Evolutionary conservation across 2,113 vertebrate genomes (phyloP), one percentile per base, ranked within the genome.

Genomic region (Apteryx mantelli): DNA sequence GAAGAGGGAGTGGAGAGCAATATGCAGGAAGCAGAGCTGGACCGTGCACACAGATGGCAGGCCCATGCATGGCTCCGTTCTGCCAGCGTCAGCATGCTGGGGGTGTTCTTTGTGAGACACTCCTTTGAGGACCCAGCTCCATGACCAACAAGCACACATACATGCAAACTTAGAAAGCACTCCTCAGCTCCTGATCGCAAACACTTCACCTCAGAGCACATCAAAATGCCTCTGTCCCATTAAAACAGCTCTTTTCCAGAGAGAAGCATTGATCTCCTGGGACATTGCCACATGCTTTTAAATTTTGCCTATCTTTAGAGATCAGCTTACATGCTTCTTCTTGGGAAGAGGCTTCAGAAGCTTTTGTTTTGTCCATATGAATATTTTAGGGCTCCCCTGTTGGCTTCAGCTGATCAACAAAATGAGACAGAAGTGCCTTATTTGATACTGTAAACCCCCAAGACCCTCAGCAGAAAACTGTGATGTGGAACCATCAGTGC

Each of bases 41-140:
- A 68, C 32, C 28, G 0, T 61, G 28, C 30, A 61, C 9, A 34
- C 13, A 3, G 1, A 2, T 2, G 7, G 18, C 3, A 11, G 40
- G 18, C 36, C 50, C 89, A 6, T 77, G 30, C 20, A 1, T 6
- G 3, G 6, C 42, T 56, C 68, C 42, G 22, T 86, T 46, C 79
- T 90, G 50, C 24, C 46, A 50, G 30, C 17, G 6, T 80, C 32
- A 7, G 7, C 68, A 65, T 53, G 32, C 19, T 21, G 22, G 66
- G 56, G 26, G 26, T 70, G 3, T 61, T 83, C 30, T 70, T 66
- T 32, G 21, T 26, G 11, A 40, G 42, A 48, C 21, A n/a, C 12
- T 7, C 44, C 74, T 63, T n/a, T 68, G 18, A 40, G 36, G 42
- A n/a, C 40, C 22, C 44, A 44, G 3, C 4, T 26, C 8, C 13